Evolutionary conservation across 2,113 vertebrate genomes (phyloP).

Genomic region (Myxocyprinus asiaticus): DNA sequence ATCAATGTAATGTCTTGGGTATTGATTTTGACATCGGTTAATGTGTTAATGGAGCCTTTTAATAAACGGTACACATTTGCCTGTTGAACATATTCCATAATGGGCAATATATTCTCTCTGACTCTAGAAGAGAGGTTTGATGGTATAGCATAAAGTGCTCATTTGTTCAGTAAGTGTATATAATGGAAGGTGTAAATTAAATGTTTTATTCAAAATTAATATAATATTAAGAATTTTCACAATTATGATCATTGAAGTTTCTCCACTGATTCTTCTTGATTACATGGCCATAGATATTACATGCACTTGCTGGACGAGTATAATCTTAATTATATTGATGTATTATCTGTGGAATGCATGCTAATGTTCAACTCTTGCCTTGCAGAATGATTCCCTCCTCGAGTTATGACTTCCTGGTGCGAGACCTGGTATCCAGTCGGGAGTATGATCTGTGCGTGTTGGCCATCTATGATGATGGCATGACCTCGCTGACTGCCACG

Average conservation of each 20-base stretch:
- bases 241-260: too few relatives aligned
- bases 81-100: not conserved
- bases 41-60: slow-evolving; percentile 32
- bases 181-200: too few relatives aligned
- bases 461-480: slow-evolving; percentile 82
- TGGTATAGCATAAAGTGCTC: not conserved
- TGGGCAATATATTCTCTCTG: not conserved
- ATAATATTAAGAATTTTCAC: too few relatives aligned
- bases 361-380: not conserved
- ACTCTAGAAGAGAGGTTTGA: not conserved
- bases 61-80: slow-evolving; percentile 11
- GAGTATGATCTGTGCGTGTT: slow-evolving; percentile 91
- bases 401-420: slow-evolving; percentile 88
- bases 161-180: too few relatives aligned
- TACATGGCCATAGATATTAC: too few relatives aligned
- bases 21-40: slow-evolving; percentile 35
- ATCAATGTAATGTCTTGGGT: slow-evolving; percentile 11
- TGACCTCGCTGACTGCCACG: slow-evolving; percentile 83
- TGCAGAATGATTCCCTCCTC: slow-evolving; percentile 90
- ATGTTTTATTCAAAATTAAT: too few relatives aligned
- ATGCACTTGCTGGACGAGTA: too few relatives aligned
- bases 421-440: slow-evolving; percentile 85
- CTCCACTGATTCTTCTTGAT: too few relatives aligned
- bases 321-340: too few relatives aligned
- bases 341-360: too few relatives aligned